A percentile compares a stretch with the other conserved stretches of the same genome.
These are phyloP conservation scores for Anagrus nilaparvatae DNA, from an alignment of 1,140 invertebrate genomes.

Conservation along the genomic window DNA sequence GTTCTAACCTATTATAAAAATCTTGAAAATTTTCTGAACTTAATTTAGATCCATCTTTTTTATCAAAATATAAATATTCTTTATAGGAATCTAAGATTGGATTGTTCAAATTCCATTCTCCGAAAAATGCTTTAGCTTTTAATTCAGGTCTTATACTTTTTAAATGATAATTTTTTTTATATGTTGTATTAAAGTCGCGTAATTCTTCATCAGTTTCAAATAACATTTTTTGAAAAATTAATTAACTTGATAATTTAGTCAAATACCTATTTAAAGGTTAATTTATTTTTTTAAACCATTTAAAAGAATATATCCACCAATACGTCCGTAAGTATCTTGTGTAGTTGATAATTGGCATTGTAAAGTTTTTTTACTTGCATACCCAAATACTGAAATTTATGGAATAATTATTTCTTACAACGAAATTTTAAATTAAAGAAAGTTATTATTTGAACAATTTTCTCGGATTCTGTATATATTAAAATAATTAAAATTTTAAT, in stretches of 20 bases:
- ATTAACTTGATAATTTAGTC: no score
- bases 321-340: conserved; percentile 26
- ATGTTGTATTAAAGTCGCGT: conserved; percentile 24
- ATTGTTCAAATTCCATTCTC: conserved; percentile 16
- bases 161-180: conserved; percentile 20
- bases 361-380: conserved; percentile 20
- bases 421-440: no score
- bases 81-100: conserved; percentile 21
- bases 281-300: conserved; percentile 17
- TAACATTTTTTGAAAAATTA: conserved; percentile 22
- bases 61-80: conserved; percentile 17
- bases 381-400: conserved; percentile 28
- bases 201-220: conserved; percentile 25
- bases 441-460: no score
- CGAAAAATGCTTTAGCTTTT: conserved; percentile 4
- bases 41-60: conserved; percentile 17
- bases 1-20: conserved; percentile 20
- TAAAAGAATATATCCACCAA: conserved; percentile 25
- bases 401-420: no score
- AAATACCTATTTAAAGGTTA: no score
- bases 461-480: no score
- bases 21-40: conserved; percentile 18
- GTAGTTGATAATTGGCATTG: conserved; percentile 24
- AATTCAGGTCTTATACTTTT: conserved; percentile 8
- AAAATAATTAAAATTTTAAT: no score